Evolutionary conservation across 1,140 invertebrate genomes (phyloP), one percentile per base, ranked within the genome.

Genomic region (Nymphalis io): DNA sequence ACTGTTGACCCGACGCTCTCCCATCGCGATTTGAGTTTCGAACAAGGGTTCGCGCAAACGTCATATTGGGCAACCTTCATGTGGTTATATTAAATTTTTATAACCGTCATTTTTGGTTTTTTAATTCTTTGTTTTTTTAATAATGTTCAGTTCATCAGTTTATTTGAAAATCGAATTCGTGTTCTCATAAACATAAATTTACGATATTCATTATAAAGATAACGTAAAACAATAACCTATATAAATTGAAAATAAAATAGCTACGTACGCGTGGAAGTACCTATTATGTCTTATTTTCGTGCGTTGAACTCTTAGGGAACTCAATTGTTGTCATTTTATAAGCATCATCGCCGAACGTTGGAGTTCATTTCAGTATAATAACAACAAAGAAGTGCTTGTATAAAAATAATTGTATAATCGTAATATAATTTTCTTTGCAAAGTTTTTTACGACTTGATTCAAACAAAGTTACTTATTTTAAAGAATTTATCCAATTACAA

Each of bases 1-100:
- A 84, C 79, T 84, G 82, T 74, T 74, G 73, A 73, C 75, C 73
- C 76, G 71, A 62, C 82, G 76, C 73, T 77, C 70, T 62, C 70
- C 74, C 67, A 76, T 75, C 75, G 79, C 79, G 75, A 76, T 79
- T 77, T 76, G 76, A 79, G 73, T 65, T 69, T 62, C 42, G 70
- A 76, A 70, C 74, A 59, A 60, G 68, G 61, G 72, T 68, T 77
- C 75, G 75, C 76, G 76, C 78, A 73, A 80, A 72, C 64, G 57
- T 67, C 58, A 55, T 21, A 46, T 16, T 51, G 18, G 27, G 76
- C 78, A 73, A 80, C 67, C 64, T 44, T 62, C 58, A 42, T 21
- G 57, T 40, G 46, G 8, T 11, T 11, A 46, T n/a, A 46, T 46
- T 51, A 2, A 8, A 1, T 33, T 23, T 33, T 27, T 27, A 27